These are phyloP conservation scores for Crotalus viridis DNA, from an alignment of 2,113 vertebrate genomes.

Conservation along the genomic window DNA sequence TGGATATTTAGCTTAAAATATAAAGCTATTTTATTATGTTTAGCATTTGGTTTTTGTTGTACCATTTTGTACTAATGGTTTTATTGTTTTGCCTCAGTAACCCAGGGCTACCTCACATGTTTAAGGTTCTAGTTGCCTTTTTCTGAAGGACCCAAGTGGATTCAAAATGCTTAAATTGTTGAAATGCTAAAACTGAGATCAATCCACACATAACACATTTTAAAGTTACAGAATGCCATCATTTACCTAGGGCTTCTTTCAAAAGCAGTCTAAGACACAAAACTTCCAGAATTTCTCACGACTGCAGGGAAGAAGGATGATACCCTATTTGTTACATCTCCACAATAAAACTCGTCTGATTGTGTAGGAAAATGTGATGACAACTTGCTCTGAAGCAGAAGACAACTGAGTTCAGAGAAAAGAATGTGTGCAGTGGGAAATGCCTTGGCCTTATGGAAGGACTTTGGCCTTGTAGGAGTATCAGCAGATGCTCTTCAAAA, in stretches of 20 bases:
- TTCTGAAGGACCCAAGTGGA: not conserved
- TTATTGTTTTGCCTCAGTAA: not conserved
- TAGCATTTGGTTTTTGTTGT: not conserved
- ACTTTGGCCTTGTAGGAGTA: slow-evolving; percentile 45
- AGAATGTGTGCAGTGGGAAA: slow-evolving; percentile 12
- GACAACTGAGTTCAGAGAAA: not conserved
- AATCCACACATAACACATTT: not conserved
- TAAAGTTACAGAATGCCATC: not conserved
- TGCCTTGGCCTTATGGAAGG: slow-evolving; percentile 20
- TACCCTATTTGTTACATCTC: not conserved
- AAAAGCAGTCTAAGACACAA: not conserved
- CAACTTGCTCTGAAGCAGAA: slow-evolving; percentile 47
- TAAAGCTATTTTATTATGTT: not conserved
- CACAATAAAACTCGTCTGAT: not conserved
- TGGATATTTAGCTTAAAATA: not conserved
- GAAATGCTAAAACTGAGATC: not conserved
- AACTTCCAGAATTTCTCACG: not conserved
- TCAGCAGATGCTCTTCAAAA: slow-evolving; percentile 64
- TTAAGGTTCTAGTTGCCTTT: not conserved
- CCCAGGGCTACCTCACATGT: not conserved
- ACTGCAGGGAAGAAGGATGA: not conserved
- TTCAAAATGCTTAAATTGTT: not conserved
- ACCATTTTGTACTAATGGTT: not conserved
- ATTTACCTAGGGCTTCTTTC: not conserved
- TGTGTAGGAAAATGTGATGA: not conserved